These are phyloP conservation scores for Drosophila leontia DNA, from an alignment of 1,140 invertebrate species.

Conservation along the genomic window DNA sequence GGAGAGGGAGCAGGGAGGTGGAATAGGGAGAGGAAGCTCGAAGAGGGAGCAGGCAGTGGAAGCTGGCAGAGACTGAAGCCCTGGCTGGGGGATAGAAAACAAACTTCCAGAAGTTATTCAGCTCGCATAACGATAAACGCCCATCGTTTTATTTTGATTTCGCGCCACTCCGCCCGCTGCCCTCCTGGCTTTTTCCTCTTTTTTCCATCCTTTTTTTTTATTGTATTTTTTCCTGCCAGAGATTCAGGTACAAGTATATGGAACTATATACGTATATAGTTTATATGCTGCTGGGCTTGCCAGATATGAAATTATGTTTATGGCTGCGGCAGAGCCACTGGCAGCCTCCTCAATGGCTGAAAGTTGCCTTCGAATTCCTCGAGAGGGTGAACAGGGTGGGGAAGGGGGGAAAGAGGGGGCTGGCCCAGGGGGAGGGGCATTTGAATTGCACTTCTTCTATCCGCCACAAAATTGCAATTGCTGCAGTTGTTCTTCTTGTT, in stretches of 20 bases:
- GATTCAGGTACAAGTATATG: slow-evolving; percentile 22
- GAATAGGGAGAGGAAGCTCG: too few relatives aligned
- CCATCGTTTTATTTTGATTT: slow-evolving; percentile 81
- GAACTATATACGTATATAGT: slow-evolving; percentile 41
- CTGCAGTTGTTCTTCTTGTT: slow-evolving; percentile 45
- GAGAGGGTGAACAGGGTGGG: not conserved
- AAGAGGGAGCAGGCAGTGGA: too few relatives aligned
- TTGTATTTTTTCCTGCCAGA: not conserved
- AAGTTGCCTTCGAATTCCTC: slow-evolving; percentile 26
- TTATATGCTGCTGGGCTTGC: slow-evolving; percentile 72
- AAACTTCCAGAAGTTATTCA: slow-evolving; percentile 82
- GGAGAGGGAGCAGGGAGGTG: too few relatives aligned
- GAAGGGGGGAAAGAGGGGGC: not conserved
- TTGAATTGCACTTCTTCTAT: slow-evolving; percentile 76
- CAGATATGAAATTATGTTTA: slow-evolving; percentile 81
- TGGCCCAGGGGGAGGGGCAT: slow-evolving; percentile 34
- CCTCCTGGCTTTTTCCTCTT: not conserved
- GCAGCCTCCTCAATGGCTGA: slow-evolving; percentile 36
- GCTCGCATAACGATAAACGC: slow-evolving; percentile 82
- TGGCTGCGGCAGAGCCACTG: slow-evolving; percentile 34
- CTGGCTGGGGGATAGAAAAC: slow-evolving; percentile 57
- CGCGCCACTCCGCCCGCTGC: slow-evolving; percentile 50
- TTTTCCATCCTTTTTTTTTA: not conserved
- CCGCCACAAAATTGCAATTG: slow-evolving; percentile 72
- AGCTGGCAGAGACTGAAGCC: not conserved